phyloP scores from a whole-genome alignment of 2,888 invertebrate species.

The Abrostola tripartita region DNA sequence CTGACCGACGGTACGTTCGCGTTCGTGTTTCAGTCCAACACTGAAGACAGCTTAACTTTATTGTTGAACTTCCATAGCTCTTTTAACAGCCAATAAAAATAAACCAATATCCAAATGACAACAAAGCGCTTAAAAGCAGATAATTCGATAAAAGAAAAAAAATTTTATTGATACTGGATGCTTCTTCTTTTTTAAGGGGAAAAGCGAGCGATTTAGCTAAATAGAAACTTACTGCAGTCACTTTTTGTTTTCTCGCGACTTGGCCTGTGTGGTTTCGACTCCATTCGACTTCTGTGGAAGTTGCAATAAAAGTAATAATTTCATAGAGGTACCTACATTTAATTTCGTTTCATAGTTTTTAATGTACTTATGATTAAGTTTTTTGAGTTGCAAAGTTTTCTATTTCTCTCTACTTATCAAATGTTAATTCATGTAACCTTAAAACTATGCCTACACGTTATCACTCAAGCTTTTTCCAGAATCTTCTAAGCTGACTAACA shows the following conservation, averaged over 20 bases:
- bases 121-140: constrained; percentile 18
- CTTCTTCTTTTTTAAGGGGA: constrained; percentile 16
- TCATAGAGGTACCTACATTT: too few species aligned
- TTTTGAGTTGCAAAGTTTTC: too few species aligned
- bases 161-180: constrained; percentile 20
- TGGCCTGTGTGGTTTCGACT: neutral
- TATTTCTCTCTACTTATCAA: too few species aligned
- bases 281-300: neutral
- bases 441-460: too few species aligned
- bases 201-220: neutral
- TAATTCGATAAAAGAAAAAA: constrained; percentile 23
- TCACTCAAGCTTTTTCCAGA: too few species aligned
- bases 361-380: too few species aligned
- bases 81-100: constrained; percentile 40
- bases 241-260: neutral
- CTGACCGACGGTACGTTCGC: constrained; percentile 27
- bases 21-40: constrained; percentile 14
- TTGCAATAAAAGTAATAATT: too few species aligned
- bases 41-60: constrained; percentile 22
- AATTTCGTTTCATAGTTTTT: too few species aligned
- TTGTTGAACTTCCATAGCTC: constrained; percentile 24
- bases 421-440: too few species aligned
- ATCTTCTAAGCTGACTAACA: too few species aligned
- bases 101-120: constrained; percentile 39
- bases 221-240: constrained; percentile 6